These are phyloP conservation scores for Chlorodrepanis virens DNA, from an alignment of 2,113 vertebrate species.

Conservation along the genomic window DNA sequence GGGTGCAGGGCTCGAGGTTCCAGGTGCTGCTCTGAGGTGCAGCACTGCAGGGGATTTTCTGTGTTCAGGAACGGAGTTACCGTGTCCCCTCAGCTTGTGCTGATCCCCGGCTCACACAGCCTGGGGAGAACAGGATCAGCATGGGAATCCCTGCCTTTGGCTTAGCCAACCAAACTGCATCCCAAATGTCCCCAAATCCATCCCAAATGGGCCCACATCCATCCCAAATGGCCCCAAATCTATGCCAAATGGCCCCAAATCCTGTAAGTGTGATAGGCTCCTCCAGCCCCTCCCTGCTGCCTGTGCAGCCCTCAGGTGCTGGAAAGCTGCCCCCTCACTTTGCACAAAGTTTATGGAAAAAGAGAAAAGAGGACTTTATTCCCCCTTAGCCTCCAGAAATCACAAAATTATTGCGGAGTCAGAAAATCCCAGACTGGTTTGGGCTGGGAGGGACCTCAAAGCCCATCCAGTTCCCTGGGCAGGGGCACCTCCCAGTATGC, in stretches of 20 bases:
- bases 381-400: background rate
- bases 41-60: background rate
- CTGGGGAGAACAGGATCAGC: background rate
- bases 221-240: background rate
- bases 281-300: background rate
- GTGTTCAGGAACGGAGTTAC: accelerated
- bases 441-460: background rate
- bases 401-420: background rate
- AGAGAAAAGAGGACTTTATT: accelerated
- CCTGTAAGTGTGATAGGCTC: background rate
- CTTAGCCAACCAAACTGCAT: background rate
- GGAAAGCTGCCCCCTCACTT: background rate
- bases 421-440: background rate
- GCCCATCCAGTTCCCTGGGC: background rate
- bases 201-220: background rate
- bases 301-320: background rate
- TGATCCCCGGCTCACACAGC: background rate
- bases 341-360: background rate
- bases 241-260: background rate
- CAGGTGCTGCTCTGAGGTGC: background rate
- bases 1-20: background rate
- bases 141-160: background rate
- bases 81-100: background rate
- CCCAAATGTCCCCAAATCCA: background rate
- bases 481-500: background rate